Evolutionary conservation across 2,888 invertebrate species (phyloP).

Genomic region (Cremastinae sp.): DNA sequence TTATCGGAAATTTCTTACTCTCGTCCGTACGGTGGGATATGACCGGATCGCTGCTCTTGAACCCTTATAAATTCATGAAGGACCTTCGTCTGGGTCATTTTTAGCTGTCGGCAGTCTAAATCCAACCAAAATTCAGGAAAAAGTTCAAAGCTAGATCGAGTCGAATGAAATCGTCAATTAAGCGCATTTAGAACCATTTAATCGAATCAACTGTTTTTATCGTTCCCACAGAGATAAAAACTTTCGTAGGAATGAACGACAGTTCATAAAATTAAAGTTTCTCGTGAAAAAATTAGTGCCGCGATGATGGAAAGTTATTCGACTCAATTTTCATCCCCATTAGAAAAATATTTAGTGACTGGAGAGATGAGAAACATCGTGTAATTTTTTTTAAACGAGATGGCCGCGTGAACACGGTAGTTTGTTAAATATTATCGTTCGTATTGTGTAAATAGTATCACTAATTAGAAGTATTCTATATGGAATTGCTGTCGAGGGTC

Average conservation of each 20-base stretch:
- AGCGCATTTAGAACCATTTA: conserved; percentile 27
- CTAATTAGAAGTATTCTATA: conserved; percentile 50
- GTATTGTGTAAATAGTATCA: conserved; percentile 32
- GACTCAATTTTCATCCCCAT: conserved; percentile 9
- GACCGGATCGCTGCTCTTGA: conserved; percentile 59
- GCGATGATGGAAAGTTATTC: conserved; percentile 14
- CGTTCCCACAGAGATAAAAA: background rate
- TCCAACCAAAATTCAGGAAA: conserved; percentile 47
- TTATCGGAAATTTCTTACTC: conserved; percentile 67
- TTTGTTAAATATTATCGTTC: conserved; percentile 32
- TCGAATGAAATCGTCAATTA: conserved; percentile 43
- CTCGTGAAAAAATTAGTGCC: background rate
- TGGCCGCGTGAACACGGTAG: background rate
- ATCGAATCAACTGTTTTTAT: conserved; percentile 45
- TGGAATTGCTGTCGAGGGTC: conserved; percentile 28
- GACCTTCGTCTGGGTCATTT: conserved; percentile 65
- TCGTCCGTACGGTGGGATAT: conserved; percentile 20
- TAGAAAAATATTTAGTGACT: background rate
- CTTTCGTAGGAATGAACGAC: no score
- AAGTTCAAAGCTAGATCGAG: conserved; percentile 38
- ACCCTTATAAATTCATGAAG: conserved; percentile 73
- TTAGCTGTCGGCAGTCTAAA: conserved; percentile 59
- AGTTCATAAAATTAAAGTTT: no score
- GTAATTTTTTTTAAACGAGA: conserved; percentile 29
- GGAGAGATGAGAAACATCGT: conserved; percentile 11